Conservation (phyloP, 2,888 invertebrate species). For the Drosophila fungiperda region DNA sequence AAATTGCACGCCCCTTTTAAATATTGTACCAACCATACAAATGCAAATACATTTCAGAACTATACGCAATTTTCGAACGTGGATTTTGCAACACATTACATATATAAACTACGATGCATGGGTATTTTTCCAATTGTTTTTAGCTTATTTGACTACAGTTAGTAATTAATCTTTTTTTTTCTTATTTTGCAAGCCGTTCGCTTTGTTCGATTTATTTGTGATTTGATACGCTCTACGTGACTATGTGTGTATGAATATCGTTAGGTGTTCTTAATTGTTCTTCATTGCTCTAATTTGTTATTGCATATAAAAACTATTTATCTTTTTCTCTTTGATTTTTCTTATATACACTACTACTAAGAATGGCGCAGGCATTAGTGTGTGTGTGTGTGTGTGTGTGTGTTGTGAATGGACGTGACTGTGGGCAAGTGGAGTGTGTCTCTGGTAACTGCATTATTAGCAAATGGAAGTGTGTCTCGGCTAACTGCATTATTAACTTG, state of each 20-base stretch:
- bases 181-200: constrained; percentile 59
- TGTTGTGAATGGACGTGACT: constrained; percentile 2
- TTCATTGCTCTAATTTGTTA: constrained; percentile 67
- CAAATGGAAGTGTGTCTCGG: background rate
- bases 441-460: background rate
- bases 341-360: constrained; percentile 70
- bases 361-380: constrained; percentile 55
- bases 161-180: constrained; percentile 19
- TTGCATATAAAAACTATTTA: constrained; percentile 77
- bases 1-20: constrained; percentile 55
- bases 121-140: constrained; percentile 26
- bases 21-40: constrained; percentile 53
- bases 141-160: constrained; percentile 37
- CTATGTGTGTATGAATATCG: constrained; percentile 59
- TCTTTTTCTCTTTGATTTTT: constrained; percentile 51
- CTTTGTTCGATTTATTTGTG: constrained; percentile 35
- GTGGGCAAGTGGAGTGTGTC: background rate
- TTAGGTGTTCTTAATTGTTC: constrained; percentile 32
- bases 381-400: constrained; percentile 25
- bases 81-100: constrained; percentile 40
- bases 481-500: constrained; percentile 15
- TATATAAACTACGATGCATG: constrained; percentile 4
- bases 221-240: constrained; percentile 63
- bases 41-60: constrained; percentile 45
- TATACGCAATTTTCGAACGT: constrained; percentile 48